Evolutionary conservation across 2,113 vertebrate genomes (phyloP).

Genomic region (Psittacula cyanocephala): DNA sequence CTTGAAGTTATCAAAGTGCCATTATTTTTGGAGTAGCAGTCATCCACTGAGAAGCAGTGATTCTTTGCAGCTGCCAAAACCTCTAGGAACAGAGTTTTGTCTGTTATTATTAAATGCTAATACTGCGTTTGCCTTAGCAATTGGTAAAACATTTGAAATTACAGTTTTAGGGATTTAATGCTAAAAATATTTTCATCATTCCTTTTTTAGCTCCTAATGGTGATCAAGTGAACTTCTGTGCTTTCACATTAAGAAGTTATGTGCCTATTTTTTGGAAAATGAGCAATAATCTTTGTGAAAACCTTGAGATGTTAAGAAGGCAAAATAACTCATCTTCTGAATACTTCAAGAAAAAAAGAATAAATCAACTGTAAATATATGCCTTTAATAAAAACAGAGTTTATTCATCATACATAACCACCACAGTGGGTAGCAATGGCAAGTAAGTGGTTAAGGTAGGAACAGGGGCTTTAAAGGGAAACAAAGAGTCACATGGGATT

Average conservation of each 20-base stretch:
- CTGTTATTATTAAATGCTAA: neutral
- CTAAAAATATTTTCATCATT: neutral
- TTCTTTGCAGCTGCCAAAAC: neutral
- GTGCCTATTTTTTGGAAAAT: neutral
- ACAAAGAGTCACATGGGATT: rapidly evolving
- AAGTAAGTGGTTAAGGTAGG: neutral
- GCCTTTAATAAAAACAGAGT: neutral
- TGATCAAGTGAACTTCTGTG: neutral
- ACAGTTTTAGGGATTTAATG: neutral
- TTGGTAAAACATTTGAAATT: neutral
- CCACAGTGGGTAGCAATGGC: rapidly evolving
- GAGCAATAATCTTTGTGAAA: neutral
- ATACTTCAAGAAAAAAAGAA: neutral
- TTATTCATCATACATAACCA: neutral
- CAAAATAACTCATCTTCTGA: neutral
- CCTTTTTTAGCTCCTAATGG: neutral
- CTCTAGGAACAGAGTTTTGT: neutral
- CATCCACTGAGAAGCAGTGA: neutral
- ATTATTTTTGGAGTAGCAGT: neutral
- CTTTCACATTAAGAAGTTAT: neutral
- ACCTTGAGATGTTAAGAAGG: neutral
- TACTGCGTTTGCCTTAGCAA: neutral
- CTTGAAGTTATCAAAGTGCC: neutral
- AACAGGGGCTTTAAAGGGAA: neutral
- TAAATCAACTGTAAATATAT: neutral